Base-by-base conservation (phyloP, 1,140 invertebrate species). In the Hesperophylax magnus region DNA sequence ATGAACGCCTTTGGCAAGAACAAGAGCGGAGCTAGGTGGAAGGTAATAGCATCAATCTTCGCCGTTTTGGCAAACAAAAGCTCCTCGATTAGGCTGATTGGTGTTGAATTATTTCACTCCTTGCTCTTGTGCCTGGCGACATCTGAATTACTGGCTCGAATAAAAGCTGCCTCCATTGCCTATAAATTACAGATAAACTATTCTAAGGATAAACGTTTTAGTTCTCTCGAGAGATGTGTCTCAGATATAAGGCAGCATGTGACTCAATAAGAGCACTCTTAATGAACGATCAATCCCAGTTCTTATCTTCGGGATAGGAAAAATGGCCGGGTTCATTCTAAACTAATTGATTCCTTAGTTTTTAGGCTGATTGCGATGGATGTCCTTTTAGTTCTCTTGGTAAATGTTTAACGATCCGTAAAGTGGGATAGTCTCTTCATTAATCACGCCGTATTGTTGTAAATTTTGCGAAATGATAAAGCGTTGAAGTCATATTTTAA, bases 151-250 rank as follows among this genome's bases (percentile, higher is more conserved):
- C 39, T 18, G 65, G 34, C 31, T 7, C 1, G 47, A 52, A 53
- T 53, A 53, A 54, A 53, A 52, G 63, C 9, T 14, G 47, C 69
- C 52, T 72, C 17, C 69, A 34, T 72, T 72, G 11, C 52, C 69
- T 72, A 72, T 72, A 72, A 72, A 72, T 72, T 72, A 72, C 52
- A 56, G 18, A 72, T 72, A 76, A 76, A 76, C 72, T 76, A 58
- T 58, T 60, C 72, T 58, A 17, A 3, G n/a, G 72, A 76, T 76
- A 76, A 76, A 76, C 56, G 72, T n/a, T 56, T 56, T 27, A 74
- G 47, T 74, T 34, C 71, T 74, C 71, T 54, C 11, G 69, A 53
- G 67, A 71, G 20, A 72, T 72, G 69, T 72, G 56, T 27, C 65
- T 69, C 17, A 69, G 65, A 47, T 69, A 69, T 69, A n/a, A 22